phyloP scores from a whole-genome alignment of 2,888 invertebrate species.

The Hipparchia semele region DNA sequence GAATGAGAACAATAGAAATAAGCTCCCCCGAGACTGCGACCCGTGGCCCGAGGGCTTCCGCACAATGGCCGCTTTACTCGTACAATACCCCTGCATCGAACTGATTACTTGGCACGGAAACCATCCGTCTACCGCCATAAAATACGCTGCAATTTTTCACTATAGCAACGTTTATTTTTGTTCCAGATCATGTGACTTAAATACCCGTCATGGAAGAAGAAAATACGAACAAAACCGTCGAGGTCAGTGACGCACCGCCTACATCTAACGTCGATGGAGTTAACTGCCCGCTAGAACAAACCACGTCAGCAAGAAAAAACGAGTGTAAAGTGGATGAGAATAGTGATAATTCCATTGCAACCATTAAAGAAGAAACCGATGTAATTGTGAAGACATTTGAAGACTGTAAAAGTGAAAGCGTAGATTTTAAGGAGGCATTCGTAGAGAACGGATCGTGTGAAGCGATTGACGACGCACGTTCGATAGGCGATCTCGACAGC shows the following conservation, averaged over 20 bases:
- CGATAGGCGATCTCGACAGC: conserved; percentile 71
- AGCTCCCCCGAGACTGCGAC: conserved; percentile 60
- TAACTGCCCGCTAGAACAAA: conserved; percentile 44
- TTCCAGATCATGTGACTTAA: conserved; percentile 78
- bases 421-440: conserved; percentile 55
- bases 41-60: conserved; percentile 52
- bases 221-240: conserved; percentile 51
- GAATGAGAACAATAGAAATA: conserved; percentile 58
- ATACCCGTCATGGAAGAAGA: conserved; percentile 68
- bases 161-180: conserved; percentile 49
- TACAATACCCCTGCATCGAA: conserved; percentile 56
- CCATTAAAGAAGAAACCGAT: conserved; percentile 58
- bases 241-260: conserved; percentile 48
- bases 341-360: conserved; percentile 47
- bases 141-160: conserved; percentile 34
- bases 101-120: conserved; percentile 53
- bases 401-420: conserved; percentile 48
- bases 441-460: conserved; percentile 64
- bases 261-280: conserved; percentile 52
- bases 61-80: conserved; percentile 56
- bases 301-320: conserved; percentile 25
- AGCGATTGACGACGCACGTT: conserved; percentile 70
- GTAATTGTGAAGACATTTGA: conserved; percentile 53
- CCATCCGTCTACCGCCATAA: conserved; percentile 34
- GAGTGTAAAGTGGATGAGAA: conserved; percentile 48